Conservation (phyloP, 1,140 invertebrate genomes). For the Lanistes nyassanus region DNA sequence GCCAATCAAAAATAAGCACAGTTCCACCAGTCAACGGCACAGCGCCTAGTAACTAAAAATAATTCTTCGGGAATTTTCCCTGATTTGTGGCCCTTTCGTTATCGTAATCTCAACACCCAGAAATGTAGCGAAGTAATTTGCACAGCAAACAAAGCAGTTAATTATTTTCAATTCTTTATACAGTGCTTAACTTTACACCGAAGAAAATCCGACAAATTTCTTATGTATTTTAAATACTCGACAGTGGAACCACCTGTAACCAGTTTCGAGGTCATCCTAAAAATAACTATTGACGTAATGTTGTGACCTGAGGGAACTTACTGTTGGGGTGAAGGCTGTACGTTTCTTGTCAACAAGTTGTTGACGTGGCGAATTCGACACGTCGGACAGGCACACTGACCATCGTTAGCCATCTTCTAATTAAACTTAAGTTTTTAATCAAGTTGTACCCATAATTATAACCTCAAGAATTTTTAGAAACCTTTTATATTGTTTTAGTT, state of each 20-base stretch:
- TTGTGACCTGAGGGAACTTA: background rate
- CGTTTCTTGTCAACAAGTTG: constrained; percentile 18
- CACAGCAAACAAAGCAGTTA: too few relatives aligned
- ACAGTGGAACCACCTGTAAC: constrained; percentile 6
- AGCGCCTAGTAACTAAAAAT: constrained; percentile 13
- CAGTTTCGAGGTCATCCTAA: constrained; percentile 10
- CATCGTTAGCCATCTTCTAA: too few relatives aligned
- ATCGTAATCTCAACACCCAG: too few relatives aligned
- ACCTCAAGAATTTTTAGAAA: too few relatives aligned
- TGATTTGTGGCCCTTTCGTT: background rate
- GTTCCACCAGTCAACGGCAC: background rate
- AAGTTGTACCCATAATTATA: too few relatives aligned
- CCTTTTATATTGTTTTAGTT: too few relatives aligned
- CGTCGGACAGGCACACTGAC: too few relatives aligned
- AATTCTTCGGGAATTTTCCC: constrained; percentile 26
- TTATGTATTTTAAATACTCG: background rate
- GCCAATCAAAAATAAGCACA: background rate
- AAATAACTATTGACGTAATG: constrained; percentile 24
- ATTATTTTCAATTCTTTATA: too few relatives aligned
- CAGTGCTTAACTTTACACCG: too few relatives aligned
- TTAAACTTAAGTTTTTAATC: too few relatives aligned
- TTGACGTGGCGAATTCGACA: constrained; percentile 6
- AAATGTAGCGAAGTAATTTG: too few relatives aligned
- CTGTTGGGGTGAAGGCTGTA: constrained; percentile 14
- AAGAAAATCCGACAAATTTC: too few relatives aligned